Evolutionary conservation across 2,113 vertebrate genomes (phyloP), one percentile per base, ranked within the genome.

Genomic region (Stomatorhinus ivindoensis): DNA sequence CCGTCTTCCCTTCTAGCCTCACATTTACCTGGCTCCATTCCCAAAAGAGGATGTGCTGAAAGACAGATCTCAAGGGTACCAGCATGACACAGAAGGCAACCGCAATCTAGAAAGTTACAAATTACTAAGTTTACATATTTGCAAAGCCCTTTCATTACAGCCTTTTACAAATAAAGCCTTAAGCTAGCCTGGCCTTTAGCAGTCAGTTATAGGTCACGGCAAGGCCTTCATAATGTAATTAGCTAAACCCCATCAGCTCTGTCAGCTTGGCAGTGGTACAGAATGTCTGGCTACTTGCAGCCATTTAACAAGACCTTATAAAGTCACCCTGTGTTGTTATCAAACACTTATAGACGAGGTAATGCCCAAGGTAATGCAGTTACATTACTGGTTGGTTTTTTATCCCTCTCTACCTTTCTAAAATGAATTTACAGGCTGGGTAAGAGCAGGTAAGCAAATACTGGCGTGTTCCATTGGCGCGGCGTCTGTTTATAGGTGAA

Each of bases 91-190:
- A 94, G 94, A 93, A 94, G 93, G 89, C 90, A 90, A 80, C 87
- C 90, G 92, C 95, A 93, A 96, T 95, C 93, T 93, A 94, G 93
- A 94, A 93, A 94, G 93, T 94, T 95, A 92, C 92, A 94, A 94
- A 94, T 95, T 93, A 95, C 95, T 94, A 93, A 94, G 95, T 95
- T 94, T 94, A 94, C 93, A 95, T 95, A 94, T 95, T 93, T 92
- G 50, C 90, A 90, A 92, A 93, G 92, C 94, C 92, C 94, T 94
- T 94, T 94, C 93, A 94, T 94, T 93, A 94, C 94, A 93, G 93
- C 93, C 93, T 94, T 55, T 94, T 93, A 93, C 92, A 94, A 94
- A 90, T 90, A 92, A 90, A 92, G 92, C 92, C 95, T 93, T 89
- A 88, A 95, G 95, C 93, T 91, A 94, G 93, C 93, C 92, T 92